Percentiles rank a stretch among this genome's conserved stretches.
Conservation (phyloP, 1,140 invertebrate species). For the Contarinia nasturtii region DNA sequence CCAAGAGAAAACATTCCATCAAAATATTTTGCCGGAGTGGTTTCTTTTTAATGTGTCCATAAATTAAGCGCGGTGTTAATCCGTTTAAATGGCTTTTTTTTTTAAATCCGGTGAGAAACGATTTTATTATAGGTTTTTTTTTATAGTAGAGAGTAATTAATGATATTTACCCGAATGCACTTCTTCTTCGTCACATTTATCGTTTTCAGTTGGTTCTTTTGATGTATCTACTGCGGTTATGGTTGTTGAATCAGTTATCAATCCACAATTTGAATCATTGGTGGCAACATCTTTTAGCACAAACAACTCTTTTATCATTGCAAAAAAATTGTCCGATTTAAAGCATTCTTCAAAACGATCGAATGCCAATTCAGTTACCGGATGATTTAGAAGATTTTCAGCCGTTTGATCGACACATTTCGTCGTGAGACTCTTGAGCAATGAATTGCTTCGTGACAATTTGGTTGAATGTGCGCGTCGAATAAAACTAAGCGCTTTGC, state of each 20-base stretch:
- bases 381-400: background rate
- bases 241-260: background rate
- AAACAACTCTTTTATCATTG: conserved; percentile 19
- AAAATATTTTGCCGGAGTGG: background rate
- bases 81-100: background rate
- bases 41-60: background rate
- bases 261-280: background rate
- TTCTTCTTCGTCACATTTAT: conserved; percentile 37
- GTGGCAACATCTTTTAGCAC: background rate
- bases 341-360: conserved; percentile 19
- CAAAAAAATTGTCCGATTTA: conserved; percentile 18
- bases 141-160: background rate
- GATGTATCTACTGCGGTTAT: background rate
- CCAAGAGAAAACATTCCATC: background rate
- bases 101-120: background rate
- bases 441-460: conserved; percentile 39
- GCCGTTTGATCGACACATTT: conserved; percentile 9
- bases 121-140: background rate
- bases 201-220: conserved; percentile 4
- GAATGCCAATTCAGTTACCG: conserved; percentile 16
- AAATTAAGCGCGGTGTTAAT: background rate
- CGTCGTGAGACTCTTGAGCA: conserved; percentile 28
- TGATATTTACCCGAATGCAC: conserved; percentile 37
- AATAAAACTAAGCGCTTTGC: conserved; percentile 36
- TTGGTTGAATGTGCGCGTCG: conserved; percentile 50